Percentiles rank a stretch among this genome's conserved stretches.
Evolutionary conservation across 2,113 vertebrate genomes (phyloP).

Genomic region (Noturus placidus): DNA sequence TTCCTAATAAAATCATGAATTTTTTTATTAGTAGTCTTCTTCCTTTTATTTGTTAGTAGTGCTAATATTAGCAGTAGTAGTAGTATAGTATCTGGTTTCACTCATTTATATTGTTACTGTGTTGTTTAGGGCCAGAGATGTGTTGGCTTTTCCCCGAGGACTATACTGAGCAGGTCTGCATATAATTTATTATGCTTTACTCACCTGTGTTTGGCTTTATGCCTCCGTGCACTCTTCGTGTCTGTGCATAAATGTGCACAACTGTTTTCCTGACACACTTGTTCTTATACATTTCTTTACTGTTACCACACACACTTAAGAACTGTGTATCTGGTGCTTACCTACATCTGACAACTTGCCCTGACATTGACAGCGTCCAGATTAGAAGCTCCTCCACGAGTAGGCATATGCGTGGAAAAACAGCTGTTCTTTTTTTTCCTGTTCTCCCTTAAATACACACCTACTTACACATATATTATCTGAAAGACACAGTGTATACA

Average conservation of each 20-base stretch:
- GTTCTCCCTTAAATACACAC: neutral
- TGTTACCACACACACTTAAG: neutral
- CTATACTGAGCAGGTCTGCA: conserved; percentile 48
- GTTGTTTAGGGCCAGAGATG: conserved; percentile 43
- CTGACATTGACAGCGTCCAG: neutral
- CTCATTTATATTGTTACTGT: neutral
- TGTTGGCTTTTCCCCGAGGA: conserved; percentile 45
- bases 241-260: neutral
- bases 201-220: conserved; percentile 1
- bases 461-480: neutral
- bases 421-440: neutral
- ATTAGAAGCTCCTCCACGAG: neutral
- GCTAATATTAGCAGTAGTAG: neutral
- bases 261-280: neutral
- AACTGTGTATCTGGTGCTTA: neutral
- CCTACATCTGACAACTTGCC: neutral
- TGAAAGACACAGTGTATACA: neutral
- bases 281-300: neutral
- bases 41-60: neutral
- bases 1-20: too few relatives aligned
- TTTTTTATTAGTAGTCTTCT: neutral
- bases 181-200: neutral
- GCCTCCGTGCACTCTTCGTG: neutral
- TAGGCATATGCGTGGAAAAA: neutral
- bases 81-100: neutral